Evolutionary conservation across 2,888 invertebrate genomes (phyloP), one percentile per base, ranked within the genome.

Genomic region (Pocota personata): DNA sequence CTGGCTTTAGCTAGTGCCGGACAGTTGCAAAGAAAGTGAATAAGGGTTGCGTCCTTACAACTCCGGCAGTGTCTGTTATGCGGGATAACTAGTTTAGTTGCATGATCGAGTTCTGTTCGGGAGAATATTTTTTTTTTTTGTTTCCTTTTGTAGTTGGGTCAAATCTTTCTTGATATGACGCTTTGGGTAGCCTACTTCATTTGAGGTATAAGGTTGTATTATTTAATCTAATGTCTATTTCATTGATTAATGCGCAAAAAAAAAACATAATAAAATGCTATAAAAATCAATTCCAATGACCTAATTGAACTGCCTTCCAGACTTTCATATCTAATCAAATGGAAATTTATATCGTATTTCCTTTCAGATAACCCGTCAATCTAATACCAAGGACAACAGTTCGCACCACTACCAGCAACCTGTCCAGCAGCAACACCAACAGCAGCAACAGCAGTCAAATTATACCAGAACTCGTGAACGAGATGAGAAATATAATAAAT

Each of bases 401-500:
- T 19, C 21, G 71, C 55, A 87, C 60, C 86, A 80, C 37, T 60
- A 87, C 58, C 87, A 82, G 52, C 66, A 89, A 89, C 73, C 67
- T 12, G 40, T 55, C 40, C 46, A 67, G 48, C 66, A 66, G 1
- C 76, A 76, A 6, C 32, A 66, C 69, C 62, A 71, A 57, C 60
- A 66, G 16, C 89, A 87, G 52, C 88, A 32, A 24, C 90, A 62
- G 43, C 87, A 82, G 48, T 58, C 88, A 67, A 86, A 76, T 84
- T 88, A 87, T 87, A 89, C 90, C 89, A 58, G 76, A 62, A 66
- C 58, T 40, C 82, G 82, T 72, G 91, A 91, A 83, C 91, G 90
- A 87, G 88, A 88, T 80, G 91, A 90, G 79, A 90, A 89, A 82
- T 91, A 90, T 82, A 91, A 90, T 88, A 91, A 90, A 88, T 91